phyloP scores from a whole-genome alignment of 2,113 vertebrate species.

The Myanophis thanlyinensis region DNA sequence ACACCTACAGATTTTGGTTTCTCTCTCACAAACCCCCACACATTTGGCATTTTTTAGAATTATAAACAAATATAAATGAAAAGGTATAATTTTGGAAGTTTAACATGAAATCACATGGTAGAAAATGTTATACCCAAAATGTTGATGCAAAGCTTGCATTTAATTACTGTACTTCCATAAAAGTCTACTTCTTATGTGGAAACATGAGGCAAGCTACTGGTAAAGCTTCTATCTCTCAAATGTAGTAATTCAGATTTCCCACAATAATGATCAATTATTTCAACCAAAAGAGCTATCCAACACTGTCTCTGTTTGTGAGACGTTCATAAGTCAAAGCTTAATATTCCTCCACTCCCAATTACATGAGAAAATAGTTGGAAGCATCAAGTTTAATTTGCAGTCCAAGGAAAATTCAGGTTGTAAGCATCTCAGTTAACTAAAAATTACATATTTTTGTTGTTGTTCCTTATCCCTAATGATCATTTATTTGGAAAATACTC shows the following conservation, averaged over 20 bases:
- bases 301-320: neutral
- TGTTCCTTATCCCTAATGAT: neutral
- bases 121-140: constrained; percentile 24
- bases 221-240: neutral
- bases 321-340: neutral
- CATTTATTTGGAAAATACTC: neutral
- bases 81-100: constrained; percentile 6
- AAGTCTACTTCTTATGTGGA: constrained; percentile 4
- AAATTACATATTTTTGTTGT: neutral
- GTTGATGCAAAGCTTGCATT: constrained; percentile 9
- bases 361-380: neutral
- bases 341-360: neutral
- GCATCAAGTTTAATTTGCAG: neutral
- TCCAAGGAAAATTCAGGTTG: neutral
- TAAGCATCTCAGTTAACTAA: neutral
- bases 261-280: constrained; percentile 4
- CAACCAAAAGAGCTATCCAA: neutral
- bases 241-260: neutral
- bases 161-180: constrained; percentile 20
- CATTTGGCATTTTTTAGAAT: constrained; percentile 16
- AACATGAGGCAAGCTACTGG: constrained; percentile 5
- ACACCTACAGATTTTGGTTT: too few species aligned
- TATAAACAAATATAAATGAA: constrained; percentile 8
- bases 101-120: neutral
- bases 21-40: neutral